Percentiles rank a stretch among this genome's conserved stretches.
phyloP scores from a whole-genome alignment of 1,140 invertebrate genomes.

The Frieseomelitta varia region DNA sequence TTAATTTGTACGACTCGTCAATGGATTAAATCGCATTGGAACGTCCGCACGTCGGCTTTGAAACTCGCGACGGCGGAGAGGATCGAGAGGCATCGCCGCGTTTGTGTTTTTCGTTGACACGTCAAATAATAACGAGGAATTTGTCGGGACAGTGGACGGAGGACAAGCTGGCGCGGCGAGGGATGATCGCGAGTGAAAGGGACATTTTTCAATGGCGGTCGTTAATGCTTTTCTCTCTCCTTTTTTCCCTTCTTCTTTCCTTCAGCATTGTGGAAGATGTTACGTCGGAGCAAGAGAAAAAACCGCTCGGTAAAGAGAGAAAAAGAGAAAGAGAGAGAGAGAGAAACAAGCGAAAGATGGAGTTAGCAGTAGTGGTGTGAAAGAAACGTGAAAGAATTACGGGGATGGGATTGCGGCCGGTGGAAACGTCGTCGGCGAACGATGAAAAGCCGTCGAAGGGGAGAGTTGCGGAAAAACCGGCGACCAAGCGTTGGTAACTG shows the following conservation, averaged over 20 bases:
- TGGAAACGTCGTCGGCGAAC: background rate
- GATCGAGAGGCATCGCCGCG: too few relatives aligned
- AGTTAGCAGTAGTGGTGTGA: background rate
- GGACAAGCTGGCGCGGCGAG: background rate
- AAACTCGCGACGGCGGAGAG: too few relatives aligned
- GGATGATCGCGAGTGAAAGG: background rate
- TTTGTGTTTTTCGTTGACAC: background rate
- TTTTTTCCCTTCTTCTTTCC: background rate
- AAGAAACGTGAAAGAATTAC: background rate
- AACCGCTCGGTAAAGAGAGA: background rate
- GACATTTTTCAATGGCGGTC: background rate
- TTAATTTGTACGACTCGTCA: too few relatives aligned
- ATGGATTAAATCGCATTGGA: background rate
- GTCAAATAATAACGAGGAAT: constrained; percentile 15
- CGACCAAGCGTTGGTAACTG: background rate
- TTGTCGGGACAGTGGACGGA: background rate
- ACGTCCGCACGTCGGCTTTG: too few relatives aligned
- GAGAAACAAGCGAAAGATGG: background rate
- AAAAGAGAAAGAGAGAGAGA: background rate
- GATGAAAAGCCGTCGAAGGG: constrained; percentile 8
- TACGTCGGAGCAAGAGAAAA: background rate
- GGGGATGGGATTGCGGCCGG: background rate
- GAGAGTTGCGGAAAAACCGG: background rate
- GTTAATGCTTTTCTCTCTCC: background rate
- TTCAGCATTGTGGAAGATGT: background rate